phyloP scores from a whole-genome alignment of 2,113 vertebrate genomes.

The Onychostruthus taczanowskii region DNA sequence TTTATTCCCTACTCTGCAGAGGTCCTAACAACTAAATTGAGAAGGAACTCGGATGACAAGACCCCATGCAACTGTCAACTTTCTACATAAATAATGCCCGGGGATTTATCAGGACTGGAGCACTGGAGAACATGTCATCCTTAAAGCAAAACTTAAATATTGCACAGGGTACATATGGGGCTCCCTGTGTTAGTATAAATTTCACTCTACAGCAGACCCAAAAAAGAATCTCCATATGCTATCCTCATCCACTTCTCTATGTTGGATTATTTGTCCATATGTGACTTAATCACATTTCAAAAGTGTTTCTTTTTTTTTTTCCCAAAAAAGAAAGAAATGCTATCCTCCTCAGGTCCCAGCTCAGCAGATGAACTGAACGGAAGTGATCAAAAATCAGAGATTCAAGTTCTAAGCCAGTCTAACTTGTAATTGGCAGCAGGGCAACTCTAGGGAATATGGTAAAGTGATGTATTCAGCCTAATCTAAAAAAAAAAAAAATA shows the following conservation, averaged over 20 bases:
- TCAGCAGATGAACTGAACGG: neutral
- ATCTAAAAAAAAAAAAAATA: neutral
- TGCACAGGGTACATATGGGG: neutral
- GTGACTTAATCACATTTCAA: constrained; percentile 4
- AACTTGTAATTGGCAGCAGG: neutral
- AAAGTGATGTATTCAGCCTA: neutral
- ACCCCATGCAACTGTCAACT: neutral
- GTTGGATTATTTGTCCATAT: constrained; percentile 8
- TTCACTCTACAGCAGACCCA: neutral
- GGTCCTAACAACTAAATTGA: neutral
- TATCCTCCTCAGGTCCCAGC: neutral
- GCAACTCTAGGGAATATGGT: neutral
- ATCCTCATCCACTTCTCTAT: neutral
- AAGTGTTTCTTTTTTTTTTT: neutral
- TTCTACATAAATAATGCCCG: neutral
- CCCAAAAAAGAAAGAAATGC: neutral
- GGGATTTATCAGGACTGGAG: neutral
- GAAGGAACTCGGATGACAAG: neutral
- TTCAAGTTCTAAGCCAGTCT: neutral
- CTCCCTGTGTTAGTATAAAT: constrained; percentile 1
- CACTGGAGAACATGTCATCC: neutral
- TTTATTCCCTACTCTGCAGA: neutral
- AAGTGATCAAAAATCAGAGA: neutral
- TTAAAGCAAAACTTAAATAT: neutral
- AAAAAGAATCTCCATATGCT: neutral